A percentile compares a stretch with the other conserved stretches of the same genome.
phyloP scores from a whole-genome alignment of 2,113 vertebrate genomes.

The Hepsetus odoe region DNA sequence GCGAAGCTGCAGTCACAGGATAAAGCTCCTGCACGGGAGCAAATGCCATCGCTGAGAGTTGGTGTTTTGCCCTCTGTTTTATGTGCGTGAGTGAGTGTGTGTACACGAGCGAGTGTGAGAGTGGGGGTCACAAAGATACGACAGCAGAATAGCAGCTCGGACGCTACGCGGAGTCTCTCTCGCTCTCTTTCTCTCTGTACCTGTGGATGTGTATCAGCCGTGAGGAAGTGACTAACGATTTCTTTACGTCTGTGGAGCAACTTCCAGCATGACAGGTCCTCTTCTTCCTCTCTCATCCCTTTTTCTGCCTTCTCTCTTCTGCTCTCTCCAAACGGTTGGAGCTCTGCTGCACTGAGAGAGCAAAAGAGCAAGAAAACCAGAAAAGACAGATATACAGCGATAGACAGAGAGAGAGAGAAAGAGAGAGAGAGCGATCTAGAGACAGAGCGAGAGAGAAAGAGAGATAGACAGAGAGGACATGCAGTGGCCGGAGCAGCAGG shows the following conservation, averaged over 20 bases:
- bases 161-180: not conserved
- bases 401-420: slow-evolving; percentile 6
- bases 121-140: slow-evolving; percentile 24
- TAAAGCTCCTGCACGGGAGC: slow-evolving; percentile 71
- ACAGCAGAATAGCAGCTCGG: not conserved
- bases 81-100: slow-evolving; percentile 1
- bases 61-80: slow-evolving; percentile 16
- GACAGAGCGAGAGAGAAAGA: slow-evolving; percentile 8
- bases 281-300: not conserved
- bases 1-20: slow-evolving; percentile 62
- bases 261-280: slow-evolving; percentile 42
- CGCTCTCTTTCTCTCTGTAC: slow-evolving; percentile 8
- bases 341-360: slow-evolving; percentile 37
- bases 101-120: not conserved
- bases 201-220: slow-evolving; percentile 48
- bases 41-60: slow-evolving; percentile 51
- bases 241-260: slow-evolving; percentile 17
- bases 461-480: slow-evolving; percentile 42
- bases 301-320: slow-evolving; percentile 14
- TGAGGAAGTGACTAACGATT: slow-evolving; percentile 18
- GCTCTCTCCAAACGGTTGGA: slow-evolving; percentile 13
- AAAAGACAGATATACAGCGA: too few species aligned
- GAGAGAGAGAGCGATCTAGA: slow-evolving; percentile 7
- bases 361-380: not conserved
- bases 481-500: slow-evolving; percentile 41